Percentiles rank a stretch among this genome's conserved stretches.
phyloP scores from a whole-genome alignment of 2,888 invertebrate species.

The Hirtodrosophila confusa region DNA sequence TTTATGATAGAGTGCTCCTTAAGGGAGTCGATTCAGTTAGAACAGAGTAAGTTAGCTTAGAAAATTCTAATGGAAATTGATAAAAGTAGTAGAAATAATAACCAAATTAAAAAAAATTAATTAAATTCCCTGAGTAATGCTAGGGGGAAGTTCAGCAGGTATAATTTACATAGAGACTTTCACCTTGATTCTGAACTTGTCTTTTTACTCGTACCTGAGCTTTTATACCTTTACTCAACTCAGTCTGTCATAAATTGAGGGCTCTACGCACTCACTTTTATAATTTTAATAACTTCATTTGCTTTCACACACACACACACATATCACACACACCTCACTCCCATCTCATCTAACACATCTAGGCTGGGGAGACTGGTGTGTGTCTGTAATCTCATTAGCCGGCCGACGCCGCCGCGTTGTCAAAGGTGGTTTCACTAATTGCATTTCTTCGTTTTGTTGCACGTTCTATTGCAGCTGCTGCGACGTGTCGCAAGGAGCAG shows the following conservation, averaged over 20 bases:
- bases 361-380: slow-evolving; percentile 4
- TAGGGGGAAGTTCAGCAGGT: too few relatives aligned
- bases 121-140: too few relatives aligned
- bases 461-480: slow-evolving; percentile 85
- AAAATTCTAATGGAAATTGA: too few relatives aligned
- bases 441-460: slow-evolving; percentile 50
- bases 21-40: too few relatives aligned
- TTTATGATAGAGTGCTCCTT: too few relatives aligned
- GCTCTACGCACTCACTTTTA: slow-evolving; percentile 22
- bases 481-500: slow-evolving; percentile 94
- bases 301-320: slow-evolving; percentile 37
- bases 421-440: slow-evolving; percentile 56
- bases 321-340: slow-evolving; percentile 23
- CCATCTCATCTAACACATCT: slow-evolving; percentile 34
- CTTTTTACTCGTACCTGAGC: slow-evolving; percentile 5
- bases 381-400: slow-evolving; percentile 64
- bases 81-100: too few relatives aligned
- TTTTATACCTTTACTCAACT: slow-evolving; percentile 10
- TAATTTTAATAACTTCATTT: slow-evolving; percentile 50
- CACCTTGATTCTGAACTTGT: slow-evolving; percentile 15
- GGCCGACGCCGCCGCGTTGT: slow-evolving; percentile 43
- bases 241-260: not conserved
- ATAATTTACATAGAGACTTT: too few relatives aligned
- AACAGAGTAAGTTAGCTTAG: too few relatives aligned
- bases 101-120: too few relatives aligned